Evolutionary conservation across 2,888 invertebrate genomes (phyloP).

Genomic region (Lordiphosa fenestrarum): DNA sequence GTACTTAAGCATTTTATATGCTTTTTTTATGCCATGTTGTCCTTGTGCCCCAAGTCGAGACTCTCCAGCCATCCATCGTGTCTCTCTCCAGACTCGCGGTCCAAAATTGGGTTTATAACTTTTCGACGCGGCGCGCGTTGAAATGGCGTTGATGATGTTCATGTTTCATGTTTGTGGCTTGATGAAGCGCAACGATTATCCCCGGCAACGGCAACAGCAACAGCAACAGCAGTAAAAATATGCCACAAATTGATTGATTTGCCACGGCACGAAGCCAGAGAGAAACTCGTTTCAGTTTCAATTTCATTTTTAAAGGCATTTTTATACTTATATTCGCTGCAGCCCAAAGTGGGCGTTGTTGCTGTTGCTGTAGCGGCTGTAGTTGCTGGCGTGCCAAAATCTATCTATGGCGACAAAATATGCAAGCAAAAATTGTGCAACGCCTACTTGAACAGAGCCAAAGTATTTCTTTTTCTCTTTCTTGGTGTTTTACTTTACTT

Average conservation of each 20-base stretch:
- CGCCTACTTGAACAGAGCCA: conserved; percentile 57
- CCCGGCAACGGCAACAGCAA: conserved; percentile 40
- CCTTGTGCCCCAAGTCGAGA: conserved; percentile 47
- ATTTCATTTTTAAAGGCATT: conserved; percentile 66
- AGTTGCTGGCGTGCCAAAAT: conserved; percentile 55
- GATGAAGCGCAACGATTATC: conserved; percentile 75
- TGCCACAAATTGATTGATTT: conserved; percentile 77
- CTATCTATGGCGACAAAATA: conserved; percentile 65
- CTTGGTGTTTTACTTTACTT: conserved; percentile 4
- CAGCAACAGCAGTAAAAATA: conserved; percentile 46
- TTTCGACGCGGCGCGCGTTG: conserved; percentile 62
- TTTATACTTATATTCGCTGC: conserved; percentile 21
- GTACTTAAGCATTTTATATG: conserved; percentile 76
- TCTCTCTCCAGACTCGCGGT: conserved; percentile 14
- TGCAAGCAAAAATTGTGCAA: conserved; percentile 58
- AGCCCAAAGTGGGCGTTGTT: conserved; percentile 56
- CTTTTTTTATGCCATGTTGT: conserved; percentile 62
- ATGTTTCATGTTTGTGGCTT: conserved; percentile 72
- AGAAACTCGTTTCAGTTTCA: conserved; percentile 69
- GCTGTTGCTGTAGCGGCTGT: conserved; percentile 11
- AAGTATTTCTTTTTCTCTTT: conserved; percentile 26
- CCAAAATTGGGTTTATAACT: conserved; percentile 68
- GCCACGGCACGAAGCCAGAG: conserved; percentile 69
- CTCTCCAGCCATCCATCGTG: conserved; percentile 7
- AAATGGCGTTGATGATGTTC: conserved; percentile 75